phyloP scores from a whole-genome alignment of 2,888 invertebrate genomes.

The Microplitis manilae region DNA sequence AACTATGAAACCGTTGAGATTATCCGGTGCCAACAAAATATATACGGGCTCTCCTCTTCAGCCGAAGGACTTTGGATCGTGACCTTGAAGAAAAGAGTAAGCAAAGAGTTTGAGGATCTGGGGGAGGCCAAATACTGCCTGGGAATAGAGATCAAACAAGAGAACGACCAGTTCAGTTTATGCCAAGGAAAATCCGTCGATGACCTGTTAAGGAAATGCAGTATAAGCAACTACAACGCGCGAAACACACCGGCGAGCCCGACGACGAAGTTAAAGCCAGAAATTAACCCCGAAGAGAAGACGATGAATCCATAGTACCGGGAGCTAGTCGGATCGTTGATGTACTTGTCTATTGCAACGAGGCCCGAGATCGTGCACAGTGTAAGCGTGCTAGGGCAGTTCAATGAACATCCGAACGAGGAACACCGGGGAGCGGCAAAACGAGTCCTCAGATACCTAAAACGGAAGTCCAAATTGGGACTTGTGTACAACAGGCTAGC shows the following conservation, averaged over 20 bases:
- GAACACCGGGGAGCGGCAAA: conserved; percentile 41
- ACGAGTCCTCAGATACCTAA: conserved; percentile 28
- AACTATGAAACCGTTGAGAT: no score
- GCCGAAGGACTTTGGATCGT: no score
- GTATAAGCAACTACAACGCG: neutral
- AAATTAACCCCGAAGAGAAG: neutral
- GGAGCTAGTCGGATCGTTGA: conserved; percentile 42
- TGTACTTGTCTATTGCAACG: conserved; percentile 45
- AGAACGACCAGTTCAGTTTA: conserved; percentile 35
- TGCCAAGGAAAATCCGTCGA: neutral
- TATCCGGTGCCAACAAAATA: no score
- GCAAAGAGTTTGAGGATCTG: conserved; percentile 29
- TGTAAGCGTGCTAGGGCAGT: conserved; percentile 38
- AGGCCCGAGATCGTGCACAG: conserved; percentile 45
- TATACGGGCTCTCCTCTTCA: no score
- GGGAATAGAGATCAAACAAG: conserved; percentile 42
- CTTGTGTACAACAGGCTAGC: no score
- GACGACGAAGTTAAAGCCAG: neutral
- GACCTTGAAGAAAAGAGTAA: neutral
- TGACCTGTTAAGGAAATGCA: neutral
- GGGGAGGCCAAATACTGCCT: conserved; percentile 38
- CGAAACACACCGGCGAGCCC: neutral
- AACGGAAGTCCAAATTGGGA: no score
- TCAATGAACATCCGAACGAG: conserved; percentile 21
- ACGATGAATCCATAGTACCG: conserved; percentile 16